These are phyloP conservation scores for Trissolcus brochymenae DNA, from an alignment of 2,888 invertebrate species.

Conservation along the genomic window DNA sequence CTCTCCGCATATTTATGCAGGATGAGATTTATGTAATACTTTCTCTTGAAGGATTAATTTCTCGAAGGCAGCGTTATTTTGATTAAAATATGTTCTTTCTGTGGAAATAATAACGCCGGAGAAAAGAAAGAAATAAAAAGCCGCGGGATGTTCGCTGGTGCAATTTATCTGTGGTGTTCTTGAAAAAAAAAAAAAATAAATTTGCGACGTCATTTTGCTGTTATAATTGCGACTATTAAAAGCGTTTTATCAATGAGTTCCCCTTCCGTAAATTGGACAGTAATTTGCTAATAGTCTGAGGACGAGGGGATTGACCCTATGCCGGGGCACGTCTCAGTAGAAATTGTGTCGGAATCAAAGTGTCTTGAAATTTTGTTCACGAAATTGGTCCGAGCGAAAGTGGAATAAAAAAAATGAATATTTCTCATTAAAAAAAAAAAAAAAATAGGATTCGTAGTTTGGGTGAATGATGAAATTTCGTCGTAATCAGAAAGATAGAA, in stretches of 20 bases:
- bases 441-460: too few relatives aligned
- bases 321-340: conserved; percentile 7
- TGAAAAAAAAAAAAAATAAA: too few relatives aligned
- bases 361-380: too few relatives aligned
- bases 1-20: conserved; percentile 8
- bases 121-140: conserved; percentile 6
- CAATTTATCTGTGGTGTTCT: conserved; percentile 6
- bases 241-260: conserved; percentile 37
- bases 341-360: conserved; percentile 20
- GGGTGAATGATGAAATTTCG: too few relatives aligned
- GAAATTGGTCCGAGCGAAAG: too few relatives aligned
- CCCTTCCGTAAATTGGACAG: conserved; percentile 41
- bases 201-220: conserved; percentile 15
- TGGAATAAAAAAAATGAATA: too few relatives aligned
- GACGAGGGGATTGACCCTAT: conserved; percentile 40
- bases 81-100: conserved; percentile 25
- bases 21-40: conserved; percentile 39
- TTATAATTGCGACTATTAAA: conserved; percentile 34
- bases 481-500: too few relatives aligned
- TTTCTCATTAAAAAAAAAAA: too few relatives aligned
- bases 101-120: conserved; percentile 14
- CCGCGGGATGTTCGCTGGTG: background rate
- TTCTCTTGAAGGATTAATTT: conserved; percentile 34
- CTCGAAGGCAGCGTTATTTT: conserved; percentile 16
- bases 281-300: conserved; percentile 30